These are phyloP conservation scores for Willowsia nigromaculata DNA, from an alignment of 2,888 invertebrate species.

Conservation along the genomic window DNA sequence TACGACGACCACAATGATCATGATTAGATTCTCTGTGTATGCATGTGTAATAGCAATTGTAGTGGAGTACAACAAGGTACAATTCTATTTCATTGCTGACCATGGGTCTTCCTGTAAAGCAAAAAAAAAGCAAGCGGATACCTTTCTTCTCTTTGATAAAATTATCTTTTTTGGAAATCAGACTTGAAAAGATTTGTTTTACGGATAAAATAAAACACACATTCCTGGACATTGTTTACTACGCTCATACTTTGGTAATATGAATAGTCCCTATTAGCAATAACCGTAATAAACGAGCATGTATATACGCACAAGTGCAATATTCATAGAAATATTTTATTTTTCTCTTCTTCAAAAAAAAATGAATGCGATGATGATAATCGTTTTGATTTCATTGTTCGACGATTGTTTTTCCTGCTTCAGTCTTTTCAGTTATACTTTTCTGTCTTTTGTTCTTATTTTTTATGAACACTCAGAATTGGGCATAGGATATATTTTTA, in stretches of 20 bases:
- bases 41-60: background rate
- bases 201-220: constrained; percentile 48
- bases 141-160: constrained; percentile 14
- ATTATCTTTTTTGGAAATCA: constrained; percentile 11
- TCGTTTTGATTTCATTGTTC: constrained; percentile 36
- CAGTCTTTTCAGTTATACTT: background rate
- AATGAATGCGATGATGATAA: background rate
- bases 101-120: background rate
- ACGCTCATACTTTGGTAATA: background rate
- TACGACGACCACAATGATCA: constrained; percentile 24
- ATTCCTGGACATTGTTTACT: constrained; percentile 69
- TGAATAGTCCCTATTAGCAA: constrained; percentile 20
- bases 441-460: constrained; percentile 35
- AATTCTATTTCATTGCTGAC: background rate
- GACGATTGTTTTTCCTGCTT: background rate
- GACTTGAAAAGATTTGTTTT: constrained; percentile 51
- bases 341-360: background rate
- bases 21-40: constrained; percentile 16
- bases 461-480: constrained; percentile 32
- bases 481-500: constrained; percentile 33
- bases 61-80: background rate
- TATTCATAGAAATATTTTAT: background rate
- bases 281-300: constrained; percentile 32
- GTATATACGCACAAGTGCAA: background rate
- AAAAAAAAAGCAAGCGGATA: background rate